Base-by-base conservation (phyloP, 2,888 invertebrate species). In the Minunthozetes semirufus region DNA sequence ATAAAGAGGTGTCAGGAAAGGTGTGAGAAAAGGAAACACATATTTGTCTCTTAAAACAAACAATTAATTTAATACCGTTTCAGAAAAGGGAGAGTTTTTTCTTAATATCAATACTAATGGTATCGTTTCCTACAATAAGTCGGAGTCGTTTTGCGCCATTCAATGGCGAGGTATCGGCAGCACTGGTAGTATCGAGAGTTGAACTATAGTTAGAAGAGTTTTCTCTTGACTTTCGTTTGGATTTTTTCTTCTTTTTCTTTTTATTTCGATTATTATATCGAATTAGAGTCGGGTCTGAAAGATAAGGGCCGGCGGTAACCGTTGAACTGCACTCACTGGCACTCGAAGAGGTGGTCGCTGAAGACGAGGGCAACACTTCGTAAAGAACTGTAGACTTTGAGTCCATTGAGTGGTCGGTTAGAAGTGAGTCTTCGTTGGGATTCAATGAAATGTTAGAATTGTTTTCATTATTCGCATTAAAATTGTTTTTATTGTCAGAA, bases 101-200 rank as follows among this genome's bases (percentile, higher is more conserved):
- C 38, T 70, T 70, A 70, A 93, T 88, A 86, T 93, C 90, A 82
- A 93, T 93, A 82, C 91, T 92, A 82, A 89, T 90, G 81, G 91
- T 90, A 83, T 93, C 93, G 83, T 92, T 92, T 80, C 93, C 93
- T 81, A 93, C 90, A 81, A 92, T 92, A 81, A 94, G 86, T 81
- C 91, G 88, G 82, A 94, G 86, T 81, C 93, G 88, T 84, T 93
- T 94, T 87, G 72, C 90, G 88, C 75, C 76, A 70, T 48, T 70
- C 33, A 70, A 70, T 70, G 42, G 70, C 70, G 42, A 48, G 19
- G 19, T 33, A 11, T 29, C 29, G 17, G 13, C 19, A 59, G 22
- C 15, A 27, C 19, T 27, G 27, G 5, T 27, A 11, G 8, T 59
- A 27, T 59, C 53, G 1, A n/a, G 9, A 6, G 53, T 27, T 27